Evolutionary conservation across 2,797 vertebrate species (phyloP).

Genomic region (Decapterus maruadsi): DNA sequence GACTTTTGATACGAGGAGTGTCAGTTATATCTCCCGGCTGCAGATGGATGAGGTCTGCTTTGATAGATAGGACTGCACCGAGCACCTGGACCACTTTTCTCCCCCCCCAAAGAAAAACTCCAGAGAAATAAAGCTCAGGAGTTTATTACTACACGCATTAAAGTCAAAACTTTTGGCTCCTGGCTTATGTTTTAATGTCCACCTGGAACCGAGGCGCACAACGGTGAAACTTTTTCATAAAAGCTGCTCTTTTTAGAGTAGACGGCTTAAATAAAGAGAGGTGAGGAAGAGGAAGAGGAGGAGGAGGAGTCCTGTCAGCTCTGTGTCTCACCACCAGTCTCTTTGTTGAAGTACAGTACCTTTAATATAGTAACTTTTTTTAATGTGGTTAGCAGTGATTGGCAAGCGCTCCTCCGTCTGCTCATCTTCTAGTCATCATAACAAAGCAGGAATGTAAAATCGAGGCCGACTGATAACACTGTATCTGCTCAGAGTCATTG

Average conservation of each 20-base stretch:
- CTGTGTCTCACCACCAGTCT: conserved; percentile 13
- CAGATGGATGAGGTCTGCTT: conserved; percentile 73
- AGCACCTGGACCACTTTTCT: conserved; percentile 65
- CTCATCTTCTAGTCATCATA: conserved; percentile 1
- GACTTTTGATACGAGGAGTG: conserved; percentile 74
- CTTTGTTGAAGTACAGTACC: conserved; percentile 15
- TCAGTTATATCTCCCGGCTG: conserved; percentile 77
- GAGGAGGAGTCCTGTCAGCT: conserved; percentile 6
- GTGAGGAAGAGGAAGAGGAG: conserved; percentile 5
- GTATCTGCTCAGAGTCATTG: not conserved
- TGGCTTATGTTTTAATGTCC: conserved; percentile 72
- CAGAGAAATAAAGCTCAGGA: conserved; percentile 59
- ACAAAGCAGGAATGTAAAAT: conserved; percentile 2
- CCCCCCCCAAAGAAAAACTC: conserved; percentile 33
- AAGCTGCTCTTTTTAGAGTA: conserved; percentile 20
- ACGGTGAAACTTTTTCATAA: conserved; percentile 34
- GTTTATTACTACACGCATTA: conserved; percentile 54
- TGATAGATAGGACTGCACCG: conserved; percentile 67
- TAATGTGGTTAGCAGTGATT: not conserved
- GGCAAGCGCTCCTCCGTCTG: not conserved
- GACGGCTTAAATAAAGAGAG: conserved; percentile 31
- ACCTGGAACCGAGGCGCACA: conserved; percentile 55
- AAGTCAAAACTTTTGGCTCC: conserved; percentile 74
- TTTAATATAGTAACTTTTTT: conserved; percentile 10
- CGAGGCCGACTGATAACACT: not conserved